These are phyloP conservation scores for Notolabrus celidotus DNA, from an alignment of 2,797 vertebrate species.

Conservation along the genomic window DNA sequence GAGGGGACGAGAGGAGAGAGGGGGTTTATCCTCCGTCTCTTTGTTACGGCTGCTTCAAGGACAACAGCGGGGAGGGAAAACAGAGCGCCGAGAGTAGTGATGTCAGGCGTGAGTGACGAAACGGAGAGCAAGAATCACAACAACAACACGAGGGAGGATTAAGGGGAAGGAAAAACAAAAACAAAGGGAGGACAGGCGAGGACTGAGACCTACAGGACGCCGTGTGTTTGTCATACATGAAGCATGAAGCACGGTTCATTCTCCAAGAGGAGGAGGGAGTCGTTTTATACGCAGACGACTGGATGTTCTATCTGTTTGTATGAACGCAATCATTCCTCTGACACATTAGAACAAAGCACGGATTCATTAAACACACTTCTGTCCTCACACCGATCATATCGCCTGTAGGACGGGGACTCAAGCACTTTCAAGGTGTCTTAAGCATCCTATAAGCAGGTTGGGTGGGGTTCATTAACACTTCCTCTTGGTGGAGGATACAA, in stretches of 20 bases:
- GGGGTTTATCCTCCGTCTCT: conserved; percentile 60
- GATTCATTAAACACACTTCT: too few species aligned
- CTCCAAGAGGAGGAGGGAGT: background rate
- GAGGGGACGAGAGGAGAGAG: background rate
- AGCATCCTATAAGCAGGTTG: too few species aligned
- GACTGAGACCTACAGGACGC: background rate
- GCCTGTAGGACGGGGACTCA: too few species aligned
- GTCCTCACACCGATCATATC: too few species aligned
- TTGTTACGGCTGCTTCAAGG: conserved; percentile 75
- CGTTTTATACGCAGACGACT: background rate
- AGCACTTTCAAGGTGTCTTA: too few species aligned
- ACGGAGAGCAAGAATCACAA: conserved; percentile 46
- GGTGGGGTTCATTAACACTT: too few species aligned
- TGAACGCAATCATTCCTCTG: too few species aligned
- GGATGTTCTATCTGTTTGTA: background rate
- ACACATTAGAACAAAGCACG: too few species aligned
- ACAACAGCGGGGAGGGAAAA: conserved; percentile 54
- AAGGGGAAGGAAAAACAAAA: conserved; percentile 7
- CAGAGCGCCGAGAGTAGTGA: conserved; percentile 21
- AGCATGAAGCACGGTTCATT: background rate
- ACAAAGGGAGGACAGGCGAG: background rate
- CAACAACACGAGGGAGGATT: background rate
- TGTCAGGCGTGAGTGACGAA: conserved; percentile 58
- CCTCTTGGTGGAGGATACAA: too few species aligned
- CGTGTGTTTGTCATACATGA: background rate